A percentile compares a stretch with the other conserved stretches of the same genome.
Evolutionary conservation across 2,888 invertebrate species (phyloP).

Genomic region (Nebria salina): DNA sequence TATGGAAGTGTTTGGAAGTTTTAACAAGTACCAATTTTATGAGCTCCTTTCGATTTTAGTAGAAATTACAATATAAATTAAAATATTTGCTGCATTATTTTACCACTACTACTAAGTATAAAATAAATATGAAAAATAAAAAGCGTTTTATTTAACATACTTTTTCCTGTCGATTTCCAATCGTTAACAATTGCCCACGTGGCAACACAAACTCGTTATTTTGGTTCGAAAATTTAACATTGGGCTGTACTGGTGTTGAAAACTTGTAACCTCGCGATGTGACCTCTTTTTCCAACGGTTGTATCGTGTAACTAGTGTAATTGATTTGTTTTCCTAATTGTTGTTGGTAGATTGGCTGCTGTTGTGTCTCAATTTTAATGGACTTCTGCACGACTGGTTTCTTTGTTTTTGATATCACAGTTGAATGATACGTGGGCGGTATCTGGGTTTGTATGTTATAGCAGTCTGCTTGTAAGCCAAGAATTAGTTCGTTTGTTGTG

Average conservation of each 20-base stretch:
- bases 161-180: constrained; percentile 20
- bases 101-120: no score
- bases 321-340: background rate
- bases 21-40: background rate
- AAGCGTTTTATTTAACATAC: background rate
- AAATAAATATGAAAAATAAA: no score
- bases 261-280: constrained; percentile 32
- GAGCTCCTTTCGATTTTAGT: background rate
- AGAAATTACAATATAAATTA: no score
- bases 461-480: constrained; percentile 15
- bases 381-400: constrained; percentile 2
- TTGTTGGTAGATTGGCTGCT: constrained; percentile 25
- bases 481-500: constrained; percentile 36
- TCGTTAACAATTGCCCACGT: constrained; percentile 15
- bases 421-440: constrained; percentile 44
- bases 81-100: no score
- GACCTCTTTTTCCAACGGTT: background rate
- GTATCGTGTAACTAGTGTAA: background rate
- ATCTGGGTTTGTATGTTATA: constrained; percentile 46
- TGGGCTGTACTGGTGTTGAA: constrained; percentile 33
- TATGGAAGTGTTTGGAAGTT: background rate
- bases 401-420: constrained; percentile 42
- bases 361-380: background rate
- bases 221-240: constrained; percentile 33
- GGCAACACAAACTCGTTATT: constrained; percentile 20